Conservation (phyloP, 2,113 vertebrate genomes). For the Atlantisia rogersi region DNA sequence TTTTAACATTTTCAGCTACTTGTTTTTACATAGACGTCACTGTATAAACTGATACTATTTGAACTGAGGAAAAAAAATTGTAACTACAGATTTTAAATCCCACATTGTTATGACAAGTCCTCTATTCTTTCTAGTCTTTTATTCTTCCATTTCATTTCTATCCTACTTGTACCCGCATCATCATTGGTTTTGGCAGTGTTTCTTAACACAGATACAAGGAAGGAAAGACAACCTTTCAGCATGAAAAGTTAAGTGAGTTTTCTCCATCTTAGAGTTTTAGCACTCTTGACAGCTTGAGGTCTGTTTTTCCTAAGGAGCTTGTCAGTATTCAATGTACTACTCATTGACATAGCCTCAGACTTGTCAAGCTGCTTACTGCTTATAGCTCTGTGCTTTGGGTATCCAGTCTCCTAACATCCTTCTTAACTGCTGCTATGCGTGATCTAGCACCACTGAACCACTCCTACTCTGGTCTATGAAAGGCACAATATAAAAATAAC, state of each 20-base stretch:
- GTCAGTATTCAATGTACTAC: background rate
- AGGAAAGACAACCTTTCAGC: background rate
- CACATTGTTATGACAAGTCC: background rate
- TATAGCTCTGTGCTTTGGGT: background rate
- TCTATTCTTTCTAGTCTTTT: background rate
- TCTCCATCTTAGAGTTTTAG: background rate
- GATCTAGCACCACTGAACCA: background rate
- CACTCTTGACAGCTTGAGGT: background rate
- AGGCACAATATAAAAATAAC: background rate
- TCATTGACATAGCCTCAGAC: background rate
- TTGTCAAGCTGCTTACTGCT: background rate
- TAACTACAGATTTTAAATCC: background rate
- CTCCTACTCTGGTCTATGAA: background rate
- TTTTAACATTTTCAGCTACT: background rate
- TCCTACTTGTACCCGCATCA: background rate
- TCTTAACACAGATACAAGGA: background rate
- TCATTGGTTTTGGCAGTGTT: background rate
- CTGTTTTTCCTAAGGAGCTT: slow-evolving; percentile 1
- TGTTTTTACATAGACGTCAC: background rate
- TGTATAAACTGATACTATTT: background rate
- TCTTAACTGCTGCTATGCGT: background rate
- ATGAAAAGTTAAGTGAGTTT: background rate
- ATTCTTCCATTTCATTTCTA: background rate
- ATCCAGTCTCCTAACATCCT: background rate
- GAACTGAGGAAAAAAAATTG: background rate